A percentile compares a stretch with the other conserved stretches of the same genome.
Conservation (phyloP, 2,797 vertebrate genomes). For the Tenualosa ilisha region DNA sequence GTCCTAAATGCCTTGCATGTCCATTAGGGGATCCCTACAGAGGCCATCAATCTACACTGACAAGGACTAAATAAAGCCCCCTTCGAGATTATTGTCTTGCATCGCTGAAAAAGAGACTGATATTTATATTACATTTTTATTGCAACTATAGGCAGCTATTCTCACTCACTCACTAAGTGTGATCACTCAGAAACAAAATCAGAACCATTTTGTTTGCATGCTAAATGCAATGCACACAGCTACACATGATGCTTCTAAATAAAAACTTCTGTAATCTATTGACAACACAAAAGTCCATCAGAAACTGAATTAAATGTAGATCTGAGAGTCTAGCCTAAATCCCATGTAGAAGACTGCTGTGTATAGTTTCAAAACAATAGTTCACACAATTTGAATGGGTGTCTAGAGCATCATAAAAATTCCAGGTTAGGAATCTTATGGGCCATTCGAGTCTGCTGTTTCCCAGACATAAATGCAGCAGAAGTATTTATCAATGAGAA, state of each 20-base stretch:
- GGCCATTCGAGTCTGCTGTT: background rate
- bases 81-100: background rate
- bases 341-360: background rate
- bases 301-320: background rate
- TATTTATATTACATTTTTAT: background rate
- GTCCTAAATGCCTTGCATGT: conserved; percentile 2
- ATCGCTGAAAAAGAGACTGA: background rate
- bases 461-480: background rate
- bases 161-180: background rate
- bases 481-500: no score
- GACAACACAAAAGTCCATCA: background rate
- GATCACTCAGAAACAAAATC: background rate
- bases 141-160: background rate
- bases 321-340: background rate
- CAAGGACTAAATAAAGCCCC: conserved; percentile 12
- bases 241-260: background rate
- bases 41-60: conserved; percentile 15
- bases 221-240: no score
- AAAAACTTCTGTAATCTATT: background rate
- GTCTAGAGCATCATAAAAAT: no score
- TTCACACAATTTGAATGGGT: background rate
- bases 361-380: background rate
- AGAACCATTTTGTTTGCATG: background rate
- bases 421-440: background rate
- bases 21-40: background rate